These are phyloP conservation scores for Mohoua ochrocephala DNA, from an alignment of 2,113 vertebrate species.

Conservation along the genomic window DNA sequence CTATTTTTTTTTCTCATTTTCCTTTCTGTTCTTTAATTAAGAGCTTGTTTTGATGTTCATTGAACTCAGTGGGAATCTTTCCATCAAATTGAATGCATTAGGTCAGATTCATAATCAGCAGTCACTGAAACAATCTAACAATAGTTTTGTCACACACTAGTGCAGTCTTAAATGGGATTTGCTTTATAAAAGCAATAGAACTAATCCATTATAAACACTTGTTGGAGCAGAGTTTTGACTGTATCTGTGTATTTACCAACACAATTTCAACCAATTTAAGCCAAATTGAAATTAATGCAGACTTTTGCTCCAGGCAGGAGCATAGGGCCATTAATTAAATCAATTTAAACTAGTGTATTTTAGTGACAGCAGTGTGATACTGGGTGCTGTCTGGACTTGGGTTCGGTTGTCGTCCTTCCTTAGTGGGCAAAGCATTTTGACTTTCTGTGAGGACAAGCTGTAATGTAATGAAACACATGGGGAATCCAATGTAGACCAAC, in stretches of 20 bases:
- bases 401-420: neutral
- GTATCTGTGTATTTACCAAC: conserved; percentile 39
- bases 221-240: conserved; percentile 1
- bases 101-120: conserved; percentile 29
- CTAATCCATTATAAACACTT: conserved; percentile 45
- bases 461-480: neutral
- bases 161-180: conserved; percentile 36
- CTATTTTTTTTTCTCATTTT: neutral
- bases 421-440: neutral
- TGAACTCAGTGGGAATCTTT: conserved; percentile 39
- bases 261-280: conserved; percentile 8
- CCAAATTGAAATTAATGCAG: conserved; percentile 19
- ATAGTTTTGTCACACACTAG: conserved; percentile 17
- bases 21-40: conserved; percentile 1
- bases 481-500: neutral
- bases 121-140: conserved; percentile 5
- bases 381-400: neutral
- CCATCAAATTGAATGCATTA: conserved; percentile 33
- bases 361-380: neutral
- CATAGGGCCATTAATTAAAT: conserved; percentile 11
- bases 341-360: neutral
- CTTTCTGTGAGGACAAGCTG: neutral
- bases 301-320: neutral
- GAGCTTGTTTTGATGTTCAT: conserved; percentile 14
- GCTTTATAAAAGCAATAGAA: conserved; percentile 31